Conservation (phyloP, 2,888 invertebrate genomes). For the Trachelus stipa region DNA sequence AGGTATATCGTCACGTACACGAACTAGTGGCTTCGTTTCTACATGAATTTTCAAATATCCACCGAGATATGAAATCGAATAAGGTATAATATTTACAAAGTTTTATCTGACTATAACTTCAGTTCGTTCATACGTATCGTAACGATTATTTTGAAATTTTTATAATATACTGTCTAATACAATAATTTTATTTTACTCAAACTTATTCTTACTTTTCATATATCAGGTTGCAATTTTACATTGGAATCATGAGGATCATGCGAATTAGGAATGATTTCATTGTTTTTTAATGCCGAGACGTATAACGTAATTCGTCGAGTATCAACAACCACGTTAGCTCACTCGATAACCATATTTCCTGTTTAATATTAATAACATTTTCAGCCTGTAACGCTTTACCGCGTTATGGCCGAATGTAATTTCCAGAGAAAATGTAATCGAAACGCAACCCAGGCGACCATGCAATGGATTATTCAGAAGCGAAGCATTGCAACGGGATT, state of each 20-base stretch:
- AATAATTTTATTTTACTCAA: neutral
- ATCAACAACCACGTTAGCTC: slow-evolving; percentile 25
- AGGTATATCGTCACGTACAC: neutral
- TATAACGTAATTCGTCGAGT: slow-evolving; percentile 23
- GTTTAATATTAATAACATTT: slow-evolving; percentile 37
- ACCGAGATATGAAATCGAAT: neutral
- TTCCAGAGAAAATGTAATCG: slow-evolving; percentile 39
- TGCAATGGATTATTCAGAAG: neutral
- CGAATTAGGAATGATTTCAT: neutral
- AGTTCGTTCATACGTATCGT: neutral
- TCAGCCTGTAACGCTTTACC: slow-evolving; percentile 26
- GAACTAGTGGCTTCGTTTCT: neutral
- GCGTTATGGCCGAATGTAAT: slow-evolving; percentile 35
- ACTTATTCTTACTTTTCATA: neutral
- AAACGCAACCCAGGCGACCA: slow-evolving; percentile 25
- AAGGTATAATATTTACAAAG: neutral
- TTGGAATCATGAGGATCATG: neutral
- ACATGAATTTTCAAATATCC: neutral
- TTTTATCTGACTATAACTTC: neutral
- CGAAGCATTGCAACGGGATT: slow-evolving; percentile 1
- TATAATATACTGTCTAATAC: neutral
- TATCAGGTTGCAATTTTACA: neutral
- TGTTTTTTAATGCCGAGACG: neutral
- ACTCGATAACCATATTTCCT: slow-evolving; percentile 21
- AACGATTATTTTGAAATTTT: neutral